phyloP scores from a whole-genome alignment of 2,113 vertebrate genomes.

The Acrocephalus arundinaceus region DNA sequence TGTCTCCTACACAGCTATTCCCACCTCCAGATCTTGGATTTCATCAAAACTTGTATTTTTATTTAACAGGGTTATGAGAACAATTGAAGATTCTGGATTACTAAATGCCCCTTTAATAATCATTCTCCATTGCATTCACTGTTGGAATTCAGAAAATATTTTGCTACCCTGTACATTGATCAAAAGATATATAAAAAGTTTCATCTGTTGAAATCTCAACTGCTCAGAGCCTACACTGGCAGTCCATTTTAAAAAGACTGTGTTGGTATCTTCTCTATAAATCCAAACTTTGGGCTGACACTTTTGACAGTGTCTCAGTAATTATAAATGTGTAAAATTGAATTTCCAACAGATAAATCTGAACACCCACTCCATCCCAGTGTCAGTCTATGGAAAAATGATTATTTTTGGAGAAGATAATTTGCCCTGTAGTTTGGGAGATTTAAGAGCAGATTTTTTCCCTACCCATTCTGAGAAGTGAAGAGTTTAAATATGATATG shows the following conservation, averaged over 20 bases:
- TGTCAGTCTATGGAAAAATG: background rate
- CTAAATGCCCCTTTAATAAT: background rate
- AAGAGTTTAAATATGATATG: background rate
- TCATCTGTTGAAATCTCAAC: background rate
- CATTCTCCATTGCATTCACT: background rate
- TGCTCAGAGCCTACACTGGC: background rate
- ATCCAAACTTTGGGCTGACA: slow-evolving; percentile 1
- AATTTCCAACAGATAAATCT: slow-evolving; percentile 35
- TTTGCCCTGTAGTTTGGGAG: background rate
- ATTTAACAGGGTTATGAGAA: background rate
- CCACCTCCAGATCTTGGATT: background rate
- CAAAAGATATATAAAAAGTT: background rate
- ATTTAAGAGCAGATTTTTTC: slow-evolving; percentile 10
- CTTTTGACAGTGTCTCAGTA: slow-evolving; percentile 2
- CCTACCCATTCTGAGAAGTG: background rate
- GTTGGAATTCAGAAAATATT: background rate
- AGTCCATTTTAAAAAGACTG: background rate
- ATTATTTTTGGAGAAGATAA: slow-evolving; percentile 2
- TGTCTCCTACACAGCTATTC: background rate
- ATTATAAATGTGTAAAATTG: background rate
- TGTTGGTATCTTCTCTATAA: background rate
- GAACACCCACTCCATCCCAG: background rate
- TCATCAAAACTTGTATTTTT: background rate
- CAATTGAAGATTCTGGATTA: background rate
- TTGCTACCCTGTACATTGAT: background rate